Base-by-base conservation (phyloP, 2,888 invertebrate species). In the Meiosimyza platycephala region DNA sequence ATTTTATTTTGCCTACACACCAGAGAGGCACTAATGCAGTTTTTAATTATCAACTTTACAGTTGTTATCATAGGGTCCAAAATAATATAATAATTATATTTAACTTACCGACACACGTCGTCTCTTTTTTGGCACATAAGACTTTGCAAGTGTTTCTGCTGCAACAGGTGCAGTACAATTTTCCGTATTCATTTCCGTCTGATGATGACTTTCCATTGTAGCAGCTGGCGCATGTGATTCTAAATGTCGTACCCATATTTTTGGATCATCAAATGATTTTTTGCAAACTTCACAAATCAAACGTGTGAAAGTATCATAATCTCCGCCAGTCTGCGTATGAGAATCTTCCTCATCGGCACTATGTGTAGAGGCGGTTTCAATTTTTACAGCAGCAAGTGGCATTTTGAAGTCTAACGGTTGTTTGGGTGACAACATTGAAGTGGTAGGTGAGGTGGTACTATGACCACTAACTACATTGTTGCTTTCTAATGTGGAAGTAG, bases 261-360 rank as follows among this genome's bases (percentile, higher is more conserved):
- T 94, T 72, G 95, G 94, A 80, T 93, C 90, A 71, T 93, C 92
- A 87, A 94, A 95, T 77, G 93, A 93, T 88, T 94, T 93, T 80
- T 94, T 93, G 85, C 95, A 95, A 83, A 94, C 89, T 86, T 95
- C 95, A 86, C 95, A 95, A 91, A 93, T 92, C 78, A 95, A 87
- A 59, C 94, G 94, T 22, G 94, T 93, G 85, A 93, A 94, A 71
- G 90, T 86, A 87, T 88, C 81, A 71, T 80, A 83, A 50, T 86
- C 78, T 13, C 60, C 52, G 33, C 64, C 71, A n/a, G 77, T 72
- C 15, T 71, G 57, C 40, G 75, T 74, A 73, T 90, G 84, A 28
- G 75, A 59, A 18, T 73, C 73, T 9, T 75, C 75, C 65, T 72
- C 74, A 28, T 73, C 72, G 18, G 72, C 68, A 33, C 76, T 78